Conservation (phyloP, 2,113 vertebrate species). For the Callospermophilus lateralis region DNA sequence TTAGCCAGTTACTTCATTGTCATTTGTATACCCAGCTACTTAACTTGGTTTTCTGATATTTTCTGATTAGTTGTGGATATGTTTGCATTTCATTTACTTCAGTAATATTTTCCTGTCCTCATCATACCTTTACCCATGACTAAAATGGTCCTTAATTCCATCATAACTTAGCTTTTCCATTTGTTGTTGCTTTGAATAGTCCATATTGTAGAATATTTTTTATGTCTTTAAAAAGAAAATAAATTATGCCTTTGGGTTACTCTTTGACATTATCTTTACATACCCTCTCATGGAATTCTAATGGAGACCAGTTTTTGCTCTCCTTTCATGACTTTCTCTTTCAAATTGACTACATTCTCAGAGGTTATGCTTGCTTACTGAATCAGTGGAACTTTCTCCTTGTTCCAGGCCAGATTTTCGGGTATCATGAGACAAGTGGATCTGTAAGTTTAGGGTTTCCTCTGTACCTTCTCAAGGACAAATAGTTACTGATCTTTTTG, state of each 20-base stretch:
- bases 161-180: constrained; percentile 9
- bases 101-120: not conserved
- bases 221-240: not conserved
- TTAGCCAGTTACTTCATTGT: not conserved
- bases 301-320: not conserved
- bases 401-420: constrained; percentile 4
- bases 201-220: not conserved
- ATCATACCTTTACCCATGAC: not conserved
- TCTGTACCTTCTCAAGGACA: not conserved
- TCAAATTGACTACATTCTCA: not conserved
- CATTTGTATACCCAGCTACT: not conserved
- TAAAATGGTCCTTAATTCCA: not conserved
- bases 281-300: not conserved
- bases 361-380: not conserved
- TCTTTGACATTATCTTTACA: not conserved
- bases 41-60: constrained; percentile 12
- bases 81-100: not conserved
- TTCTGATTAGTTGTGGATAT: not conserved
- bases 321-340: not conserved
- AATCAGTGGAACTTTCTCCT: not conserved
- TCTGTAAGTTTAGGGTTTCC: not conserved
- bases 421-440: not conserved
- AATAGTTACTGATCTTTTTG: not conserved
- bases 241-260: not conserved
- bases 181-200: constrained; percentile 2